phyloP scores from a whole-genome alignment of 2,797 vertebrate genomes.

The Enoplosus armatus region DNA sequence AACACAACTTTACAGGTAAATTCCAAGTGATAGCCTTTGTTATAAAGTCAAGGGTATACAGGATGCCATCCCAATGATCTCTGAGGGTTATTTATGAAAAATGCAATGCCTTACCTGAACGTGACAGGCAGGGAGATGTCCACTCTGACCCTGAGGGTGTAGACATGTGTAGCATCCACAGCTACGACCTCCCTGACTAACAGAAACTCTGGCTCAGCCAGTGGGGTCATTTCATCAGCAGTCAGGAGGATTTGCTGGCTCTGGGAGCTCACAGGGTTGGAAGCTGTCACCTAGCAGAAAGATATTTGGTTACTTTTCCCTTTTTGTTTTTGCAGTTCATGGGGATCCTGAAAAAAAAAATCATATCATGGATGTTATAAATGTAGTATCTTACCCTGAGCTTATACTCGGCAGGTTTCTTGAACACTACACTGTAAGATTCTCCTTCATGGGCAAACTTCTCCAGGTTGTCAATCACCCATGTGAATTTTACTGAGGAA shows the following conservation, averaged over 20 bases:
- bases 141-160: slow-evolving; percentile 78
- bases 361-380: no score
- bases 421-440: slow-evolving; percentile 82
- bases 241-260: slow-evolving; percentile 74
- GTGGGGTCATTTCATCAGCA: slow-evolving; percentile 72
- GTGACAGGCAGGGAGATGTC: slow-evolving; percentile 81
- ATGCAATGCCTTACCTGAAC: slow-evolving; percentile 73
- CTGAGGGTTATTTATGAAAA: not conserved
- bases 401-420: slow-evolving; percentile 78
- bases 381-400: slow-evolving; percentile 81
- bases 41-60: not conserved
- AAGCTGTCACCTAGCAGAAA: slow-evolving; percentile 79
- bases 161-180: slow-evolving; percentile 61
- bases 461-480: slow-evolving; percentile 82
- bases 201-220: slow-evolving; percentile 78
- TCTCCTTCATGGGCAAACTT: slow-evolving; percentile 79
- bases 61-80: not conserved
- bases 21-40: not conserved
- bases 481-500: slow-evolving; percentile 83
- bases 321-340: no score
- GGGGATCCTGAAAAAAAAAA: not conserved
- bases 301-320: not conserved
- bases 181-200: slow-evolving; percentile 62
- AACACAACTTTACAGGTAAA: not conserved
- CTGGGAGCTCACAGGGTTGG: slow-evolving; percentile 87